Conservation (phyloP, 2,888 invertebrate genomes). For the Drosophila aldrichi region DNA sequence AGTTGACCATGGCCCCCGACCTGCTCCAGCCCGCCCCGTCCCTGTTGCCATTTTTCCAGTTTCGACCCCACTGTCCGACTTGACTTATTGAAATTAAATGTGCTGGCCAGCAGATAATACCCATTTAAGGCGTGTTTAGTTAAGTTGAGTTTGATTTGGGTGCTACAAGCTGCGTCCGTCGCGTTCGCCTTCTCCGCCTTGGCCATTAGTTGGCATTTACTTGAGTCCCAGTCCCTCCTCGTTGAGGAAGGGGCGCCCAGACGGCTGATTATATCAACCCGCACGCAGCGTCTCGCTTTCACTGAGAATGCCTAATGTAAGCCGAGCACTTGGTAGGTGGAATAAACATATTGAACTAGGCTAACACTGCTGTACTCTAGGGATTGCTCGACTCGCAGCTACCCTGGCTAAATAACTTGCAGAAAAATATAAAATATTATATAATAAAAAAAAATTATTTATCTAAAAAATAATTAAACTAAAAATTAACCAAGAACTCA, state of each 20-base stretch:
- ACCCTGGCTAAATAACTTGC: too few relatives aligned
- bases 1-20: constrained; percentile 43
- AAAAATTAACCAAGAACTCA: too few relatives aligned
- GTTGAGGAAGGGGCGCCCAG: constrained; percentile 7
- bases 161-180: constrained; percentile 15
- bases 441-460: too few relatives aligned
- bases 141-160: constrained; percentile 78
- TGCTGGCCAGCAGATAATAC: constrained; percentile 74
- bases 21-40: not conserved
- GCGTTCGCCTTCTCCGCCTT: not conserved
- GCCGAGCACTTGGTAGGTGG: not conserved
- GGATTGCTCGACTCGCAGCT: not conserved
- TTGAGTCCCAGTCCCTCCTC: not conserved
- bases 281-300: constrained; percentile 9
- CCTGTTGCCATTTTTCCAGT: constrained; percentile 21
- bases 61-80: constrained; percentile 19
- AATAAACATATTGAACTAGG: not conserved
- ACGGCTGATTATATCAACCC: constrained; percentile 34
- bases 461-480: too few relatives aligned
- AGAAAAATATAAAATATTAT: too few relatives aligned
- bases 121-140: constrained; percentile 77
- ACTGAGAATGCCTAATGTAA: constrained; percentile 1
- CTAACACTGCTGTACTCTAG: too few relatives aligned
- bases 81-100: constrained; percentile 77
- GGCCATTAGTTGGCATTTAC: constrained; percentile 26